Conservation (phyloP, 92 coral and sea anemone genomes). For the Nematostella vectensis region DNA sequence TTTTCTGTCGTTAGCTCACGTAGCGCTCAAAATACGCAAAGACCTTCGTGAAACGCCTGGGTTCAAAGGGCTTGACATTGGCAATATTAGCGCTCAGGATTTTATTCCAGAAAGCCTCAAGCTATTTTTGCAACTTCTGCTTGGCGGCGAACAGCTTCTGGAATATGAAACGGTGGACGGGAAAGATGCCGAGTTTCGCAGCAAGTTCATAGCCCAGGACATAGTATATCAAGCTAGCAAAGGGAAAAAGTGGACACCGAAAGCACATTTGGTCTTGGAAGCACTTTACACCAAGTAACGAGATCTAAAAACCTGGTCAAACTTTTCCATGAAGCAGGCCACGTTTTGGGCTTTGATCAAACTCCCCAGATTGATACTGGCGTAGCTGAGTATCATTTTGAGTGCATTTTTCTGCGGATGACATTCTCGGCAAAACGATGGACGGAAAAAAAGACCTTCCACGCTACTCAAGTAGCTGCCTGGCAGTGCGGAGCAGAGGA, state of each 20-base stretch:
- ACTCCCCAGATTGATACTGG: constrained; percentile 41
- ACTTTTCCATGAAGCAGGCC: constrained; percentile 45
- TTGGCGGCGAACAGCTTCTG: constrained; percentile 27
- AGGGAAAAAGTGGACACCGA: constrained; percentile 51
- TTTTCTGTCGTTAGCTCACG: constrained; percentile 41
- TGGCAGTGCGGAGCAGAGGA: constrained; percentile 41
- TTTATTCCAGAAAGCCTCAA: constrained; percentile 42
- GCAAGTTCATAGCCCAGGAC: constrained; percentile 32
- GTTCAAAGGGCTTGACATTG: constrained; percentile 19
- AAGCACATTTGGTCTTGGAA: constrained; percentile 46
- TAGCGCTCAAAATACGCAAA: constrained; percentile 28
- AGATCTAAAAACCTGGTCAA: constrained; percentile 43
- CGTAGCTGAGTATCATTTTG: constrained; percentile 26
- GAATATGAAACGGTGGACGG: constrained; percentile 5
- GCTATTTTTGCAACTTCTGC: constrained; percentile 31
- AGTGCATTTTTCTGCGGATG: constrained; percentile 53
- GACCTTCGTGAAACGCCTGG: constrained; percentile 23
- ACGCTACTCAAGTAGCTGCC: constrained; percentile 46
- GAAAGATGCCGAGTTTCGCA: constrained; percentile 31
- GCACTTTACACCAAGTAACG: constrained; percentile 50
- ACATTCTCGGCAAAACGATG: constrained; percentile 25
- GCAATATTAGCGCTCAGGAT: constrained; percentile 20
- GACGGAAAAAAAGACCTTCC: constrained; percentile 53
- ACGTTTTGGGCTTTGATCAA: constrained; percentile 39
- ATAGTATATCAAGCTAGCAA: constrained; percentile 33